phyloP scores from a whole-genome alignment of 2,888 invertebrate species.

The Melinaea marsaeus region DNA sequence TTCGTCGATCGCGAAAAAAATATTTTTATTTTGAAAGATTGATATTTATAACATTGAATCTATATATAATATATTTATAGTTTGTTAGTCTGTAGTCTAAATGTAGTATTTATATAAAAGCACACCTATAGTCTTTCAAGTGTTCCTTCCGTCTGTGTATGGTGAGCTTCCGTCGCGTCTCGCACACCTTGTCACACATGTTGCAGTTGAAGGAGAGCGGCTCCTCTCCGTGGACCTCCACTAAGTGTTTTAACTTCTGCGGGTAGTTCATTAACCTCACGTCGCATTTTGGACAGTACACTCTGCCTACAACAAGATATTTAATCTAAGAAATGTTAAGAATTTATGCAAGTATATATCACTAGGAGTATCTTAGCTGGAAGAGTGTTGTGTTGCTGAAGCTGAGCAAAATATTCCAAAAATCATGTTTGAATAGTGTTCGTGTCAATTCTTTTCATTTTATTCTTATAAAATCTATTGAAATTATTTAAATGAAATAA shows the following conservation, averaged over 20 bases:
- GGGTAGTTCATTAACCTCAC: constrained; percentile 64
- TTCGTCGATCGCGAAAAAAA: no score
- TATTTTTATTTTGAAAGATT: no score
- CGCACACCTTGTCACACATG: constrained; percentile 57
- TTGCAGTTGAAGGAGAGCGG: constrained; percentile 58
- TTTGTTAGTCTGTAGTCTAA: background rate
- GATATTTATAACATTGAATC: no score
- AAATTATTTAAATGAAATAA: no score
- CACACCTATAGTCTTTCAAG: constrained; percentile 62
- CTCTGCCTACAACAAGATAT: constrained; percentile 38
- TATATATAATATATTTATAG: no score
- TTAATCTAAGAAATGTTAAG: background rate
- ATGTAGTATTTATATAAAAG: background rate
- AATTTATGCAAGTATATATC: background rate
- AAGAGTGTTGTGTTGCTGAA: no score
- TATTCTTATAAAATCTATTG: no score
- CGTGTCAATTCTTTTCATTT: no score
- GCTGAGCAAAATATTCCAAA: no score
- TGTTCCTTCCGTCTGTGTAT: constrained; percentile 66
- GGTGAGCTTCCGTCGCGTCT: constrained; percentile 57
- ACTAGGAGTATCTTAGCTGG: no score
- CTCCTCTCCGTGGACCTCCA: constrained; percentile 64
- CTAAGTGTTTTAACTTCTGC: constrained; percentile 65
- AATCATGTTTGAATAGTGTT: no score
- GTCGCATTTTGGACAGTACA: constrained; percentile 69